Percentiles rank a stretch among this genome's conserved stretches.
phyloP scores from a whole-genome alignment of 2,888 invertebrate species.

The Acleris literana region DNA sequence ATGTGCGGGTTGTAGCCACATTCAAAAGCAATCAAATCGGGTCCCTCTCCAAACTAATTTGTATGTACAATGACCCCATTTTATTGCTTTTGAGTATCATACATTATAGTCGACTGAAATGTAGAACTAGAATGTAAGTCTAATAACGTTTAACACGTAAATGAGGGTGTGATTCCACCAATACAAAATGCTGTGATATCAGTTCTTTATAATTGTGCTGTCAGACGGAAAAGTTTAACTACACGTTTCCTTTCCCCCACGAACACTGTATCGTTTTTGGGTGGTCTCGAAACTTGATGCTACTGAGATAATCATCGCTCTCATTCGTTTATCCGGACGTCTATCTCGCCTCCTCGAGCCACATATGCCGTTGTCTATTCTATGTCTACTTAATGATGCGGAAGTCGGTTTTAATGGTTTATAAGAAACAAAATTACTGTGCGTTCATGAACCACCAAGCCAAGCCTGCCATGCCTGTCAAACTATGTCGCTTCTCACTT shows the following conservation, averaged over 20 bases:
- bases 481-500: not conserved
- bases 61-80: too few relatives aligned
- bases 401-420: conserved; percentile 24
- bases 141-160: conserved; percentile 50
- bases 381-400: conserved; percentile 29
- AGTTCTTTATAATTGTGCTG: conserved; percentile 61
- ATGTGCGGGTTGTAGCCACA: too few relatives aligned
- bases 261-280: conserved; percentile 21
- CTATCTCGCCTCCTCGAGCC: conserved; percentile 28
- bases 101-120: conserved; percentile 44
- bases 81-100: conserved; percentile 16
- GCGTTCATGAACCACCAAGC: not conserved
- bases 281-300: conserved; percentile 33
- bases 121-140: conserved; percentile 38
- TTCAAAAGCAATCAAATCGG: too few relatives aligned
- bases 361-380: conserved; percentile 23
- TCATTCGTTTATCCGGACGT: conserved; percentile 29
- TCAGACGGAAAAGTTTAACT: conserved; percentile 34
- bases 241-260: conserved; percentile 9
- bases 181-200: conserved; percentile 82
- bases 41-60: too few relatives aligned
- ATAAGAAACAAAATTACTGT: conserved; percentile 10
- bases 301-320: conserved; percentile 34
- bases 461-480: not conserved
- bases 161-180: conserved; percentile 61